Conservation (phyloP, 1,140 invertebrate genomes). For the Euura saliciscinereae region DNA sequence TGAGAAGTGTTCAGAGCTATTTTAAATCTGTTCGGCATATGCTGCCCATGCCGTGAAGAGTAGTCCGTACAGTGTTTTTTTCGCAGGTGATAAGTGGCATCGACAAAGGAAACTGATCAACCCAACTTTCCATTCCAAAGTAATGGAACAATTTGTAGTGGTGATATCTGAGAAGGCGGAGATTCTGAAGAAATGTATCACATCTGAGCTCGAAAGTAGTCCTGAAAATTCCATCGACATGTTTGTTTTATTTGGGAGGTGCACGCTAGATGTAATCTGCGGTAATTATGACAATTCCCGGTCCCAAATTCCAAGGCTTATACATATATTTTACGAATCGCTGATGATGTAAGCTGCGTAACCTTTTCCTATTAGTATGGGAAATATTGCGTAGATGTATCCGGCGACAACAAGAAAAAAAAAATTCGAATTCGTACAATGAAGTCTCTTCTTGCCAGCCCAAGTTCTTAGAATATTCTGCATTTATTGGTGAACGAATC, state of each 20-base stretch:
- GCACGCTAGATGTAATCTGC: conserved; percentile 82
- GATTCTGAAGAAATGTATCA: conserved; percentile 64
- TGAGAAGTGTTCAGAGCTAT: too few relatives aligned
- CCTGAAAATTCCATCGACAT: conserved; percentile 64
- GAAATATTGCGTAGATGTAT: too few relatives aligned
- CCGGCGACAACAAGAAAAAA: too few relatives aligned
- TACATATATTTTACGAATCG: too few relatives aligned
- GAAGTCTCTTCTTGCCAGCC: neutral
- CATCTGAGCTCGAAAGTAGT: conserved; percentile 46
- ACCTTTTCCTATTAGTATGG: too few relatives aligned
- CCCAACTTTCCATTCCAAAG: conserved; percentile 88
- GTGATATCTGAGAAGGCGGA: conserved; percentile 77
- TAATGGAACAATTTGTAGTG: conserved; percentile 77
- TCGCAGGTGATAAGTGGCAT: conserved; percentile 75
- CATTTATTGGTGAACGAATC: too few relatives aligned
- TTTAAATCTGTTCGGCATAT: too few relatives aligned
- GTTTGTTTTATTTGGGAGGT: conserved; percentile 68
- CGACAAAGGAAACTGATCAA: conserved; percentile 80
- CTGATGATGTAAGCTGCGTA: too few relatives aligned
- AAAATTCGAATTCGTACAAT: too few relatives aligned
- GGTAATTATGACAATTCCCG: conserved; percentile 57
- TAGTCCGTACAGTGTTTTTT: too few relatives aligned
- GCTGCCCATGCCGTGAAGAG: too few relatives aligned
- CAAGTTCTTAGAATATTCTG: too few relatives aligned
- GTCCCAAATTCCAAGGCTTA: neutral